Evolutionary conservation across 2,888 invertebrate genomes (phyloP).

Genomic region (Gibbula magus): DNA sequence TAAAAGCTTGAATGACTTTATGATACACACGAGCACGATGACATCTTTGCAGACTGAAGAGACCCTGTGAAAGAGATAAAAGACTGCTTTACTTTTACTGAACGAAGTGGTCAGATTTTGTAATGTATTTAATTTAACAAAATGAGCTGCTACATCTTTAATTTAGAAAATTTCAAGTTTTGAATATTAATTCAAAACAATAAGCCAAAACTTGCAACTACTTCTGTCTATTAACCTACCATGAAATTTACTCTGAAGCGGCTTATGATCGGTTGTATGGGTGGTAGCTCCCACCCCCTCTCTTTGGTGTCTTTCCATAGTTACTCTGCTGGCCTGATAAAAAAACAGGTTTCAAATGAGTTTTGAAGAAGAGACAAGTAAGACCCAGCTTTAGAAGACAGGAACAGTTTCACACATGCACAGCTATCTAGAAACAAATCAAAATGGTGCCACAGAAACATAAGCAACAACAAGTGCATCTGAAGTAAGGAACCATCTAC

Average conservation of each 20-base stretch:
- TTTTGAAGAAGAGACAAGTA: not conserved
- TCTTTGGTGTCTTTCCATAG: constrained; percentile 65
- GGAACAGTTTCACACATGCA: not conserved
- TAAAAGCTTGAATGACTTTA: constrained; percentile 28
- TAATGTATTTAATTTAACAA: not conserved
- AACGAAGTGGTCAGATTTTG: not conserved
- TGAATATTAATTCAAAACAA: not conserved
- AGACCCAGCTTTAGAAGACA: not conserved
- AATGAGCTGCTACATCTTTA: constrained; percentile 12
- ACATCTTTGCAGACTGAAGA: constrained; percentile 26
- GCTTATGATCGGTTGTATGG: constrained; percentile 61
- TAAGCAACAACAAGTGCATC: constrained; percentile 2
- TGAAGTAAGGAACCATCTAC: not conserved
- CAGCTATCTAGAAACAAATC: not conserved
- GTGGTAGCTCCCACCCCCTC: constrained; percentile 61
- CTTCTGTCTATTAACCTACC: constrained; percentile 20
- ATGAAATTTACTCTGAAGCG: constrained; percentile 24
- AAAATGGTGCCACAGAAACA: constrained; percentile 1
- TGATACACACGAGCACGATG: constrained; percentile 28
- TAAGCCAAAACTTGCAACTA: not conserved
- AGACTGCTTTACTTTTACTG: constrained; percentile 14
- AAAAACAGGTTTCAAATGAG: constrained; percentile 31
- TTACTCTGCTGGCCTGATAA: constrained; percentile 47
- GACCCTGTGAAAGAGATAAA: constrained; percentile 29
- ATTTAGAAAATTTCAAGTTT: not conserved